phyloP scores from a whole-genome alignment of 2,797 vertebrate species.

The Masticophis lateralis region DNA sequence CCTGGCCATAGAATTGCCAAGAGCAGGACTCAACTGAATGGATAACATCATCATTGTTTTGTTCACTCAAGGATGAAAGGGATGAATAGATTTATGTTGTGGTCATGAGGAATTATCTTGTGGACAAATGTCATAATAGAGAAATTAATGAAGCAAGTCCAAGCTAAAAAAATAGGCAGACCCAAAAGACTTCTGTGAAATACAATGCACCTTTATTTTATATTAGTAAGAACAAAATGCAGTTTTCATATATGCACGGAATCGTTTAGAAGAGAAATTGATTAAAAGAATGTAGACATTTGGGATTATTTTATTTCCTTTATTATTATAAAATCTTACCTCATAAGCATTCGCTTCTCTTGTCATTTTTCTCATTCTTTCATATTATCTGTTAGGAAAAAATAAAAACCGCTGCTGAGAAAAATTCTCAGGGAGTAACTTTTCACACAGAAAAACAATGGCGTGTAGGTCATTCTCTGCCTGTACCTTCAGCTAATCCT shows the following conservation, averaged over 20 bases:
- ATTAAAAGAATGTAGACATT: not conserved
- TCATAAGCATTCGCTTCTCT: not conserved
- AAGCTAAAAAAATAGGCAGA: not conserved
- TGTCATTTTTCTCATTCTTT: not conserved
- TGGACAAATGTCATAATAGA: not conserved
- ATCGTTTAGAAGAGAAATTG: not conserved
- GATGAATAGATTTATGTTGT: not conserved
- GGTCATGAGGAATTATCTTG: not conserved
- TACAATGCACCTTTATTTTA: not conserved
- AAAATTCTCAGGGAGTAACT: not conserved
- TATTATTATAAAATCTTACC: not conserved
- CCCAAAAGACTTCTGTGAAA: not conserved
- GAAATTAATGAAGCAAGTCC: not conserved
- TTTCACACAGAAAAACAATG: not conserved
- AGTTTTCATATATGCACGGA: not conserved
- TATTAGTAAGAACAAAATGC: not conserved
- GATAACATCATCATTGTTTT: not conserved
- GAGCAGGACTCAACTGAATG: not conserved
- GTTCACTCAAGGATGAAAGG: not conserved
- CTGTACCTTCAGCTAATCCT: not conserved
- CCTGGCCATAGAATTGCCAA: not conserved
- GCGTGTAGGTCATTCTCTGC: not conserved
- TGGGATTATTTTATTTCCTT: not conserved
- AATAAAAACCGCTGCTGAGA: not conserved
- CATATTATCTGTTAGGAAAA: not conserved